Conservation (phyloP, 2,888 invertebrate genomes). For the Heliconius ismenius region DNA sequence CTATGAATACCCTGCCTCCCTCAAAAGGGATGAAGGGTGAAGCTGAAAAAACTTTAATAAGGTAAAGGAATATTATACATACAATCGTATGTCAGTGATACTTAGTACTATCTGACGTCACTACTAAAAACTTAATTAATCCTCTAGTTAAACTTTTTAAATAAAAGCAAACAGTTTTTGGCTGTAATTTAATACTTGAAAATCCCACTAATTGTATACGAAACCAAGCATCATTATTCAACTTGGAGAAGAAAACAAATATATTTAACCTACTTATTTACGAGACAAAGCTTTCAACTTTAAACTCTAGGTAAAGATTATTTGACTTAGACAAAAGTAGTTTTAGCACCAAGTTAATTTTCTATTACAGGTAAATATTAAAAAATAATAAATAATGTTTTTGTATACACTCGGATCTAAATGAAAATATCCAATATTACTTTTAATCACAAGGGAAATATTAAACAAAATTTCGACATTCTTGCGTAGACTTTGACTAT, state of each 20-base stretch:
- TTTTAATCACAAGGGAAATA: constrained; percentile 8
- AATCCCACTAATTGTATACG: background rate
- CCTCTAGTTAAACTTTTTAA: background rate
- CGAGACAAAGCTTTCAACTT: constrained; percentile 11
- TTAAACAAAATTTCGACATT: constrained; percentile 31
- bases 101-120: background rate
- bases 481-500: constrained; percentile 37
- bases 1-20: too few species aligned
- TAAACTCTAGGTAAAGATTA: background rate
- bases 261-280: constrained; percentile 16
- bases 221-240: background rate
- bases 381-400: background rate
- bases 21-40: too few species aligned
- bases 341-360: background rate
- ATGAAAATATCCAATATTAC: constrained; percentile 10
- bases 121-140: background rate
- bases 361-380: background rate
- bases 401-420: background rate
- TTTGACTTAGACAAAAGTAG: constrained; percentile 13
- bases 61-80: too few species aligned
- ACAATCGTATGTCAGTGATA: too few species aligned
- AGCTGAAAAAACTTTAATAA: too few species aligned
- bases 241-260: constrained; percentile 9
- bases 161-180: background rate
- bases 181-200: background rate